Conservation (phyloP, 2,888 invertebrate genomes). For the Phasia obesa region DNA sequence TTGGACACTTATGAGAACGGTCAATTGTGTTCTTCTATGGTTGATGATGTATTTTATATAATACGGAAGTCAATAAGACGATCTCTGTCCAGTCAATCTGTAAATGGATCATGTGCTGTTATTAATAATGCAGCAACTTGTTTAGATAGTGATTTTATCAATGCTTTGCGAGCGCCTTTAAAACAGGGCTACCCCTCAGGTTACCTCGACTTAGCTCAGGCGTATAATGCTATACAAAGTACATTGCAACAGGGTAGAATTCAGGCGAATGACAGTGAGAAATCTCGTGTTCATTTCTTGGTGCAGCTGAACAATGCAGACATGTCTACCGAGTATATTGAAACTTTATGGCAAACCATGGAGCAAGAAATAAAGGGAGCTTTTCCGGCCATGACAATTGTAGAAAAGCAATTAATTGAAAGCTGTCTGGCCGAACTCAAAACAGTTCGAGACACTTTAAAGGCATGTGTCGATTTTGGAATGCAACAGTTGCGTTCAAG, state of each 20-base stretch:
- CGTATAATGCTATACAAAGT: constrained; percentile 91
- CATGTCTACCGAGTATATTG: constrained; percentile 94
- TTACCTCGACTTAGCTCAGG: constrained; percentile 90
- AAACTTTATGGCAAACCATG: constrained; percentile 91
- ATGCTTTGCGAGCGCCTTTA: constrained; percentile 88
- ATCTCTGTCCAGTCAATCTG: constrained; percentile 93
- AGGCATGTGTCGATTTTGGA: constrained; percentile 89
- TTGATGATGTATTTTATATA: constrained; percentile 99
- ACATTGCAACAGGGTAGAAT: constrained; percentile 91
- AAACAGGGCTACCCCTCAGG: constrained; percentile 90
- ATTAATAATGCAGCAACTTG: constrained; percentile 95
- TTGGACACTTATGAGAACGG: constrained; percentile 90
- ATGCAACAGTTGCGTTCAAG: constrained; percentile 90
- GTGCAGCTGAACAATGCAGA: constrained; percentile 94
- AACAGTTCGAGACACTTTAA: constrained; percentile 82
- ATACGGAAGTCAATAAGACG: constrained; percentile 97
- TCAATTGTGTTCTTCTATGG: constrained; percentile 93
- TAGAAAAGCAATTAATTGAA: constrained; percentile 88
- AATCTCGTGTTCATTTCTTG: constrained; percentile 89
- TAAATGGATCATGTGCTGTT: constrained; percentile 98
- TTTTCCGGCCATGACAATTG: constrained; percentile 85
- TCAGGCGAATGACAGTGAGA: constrained; percentile 90
- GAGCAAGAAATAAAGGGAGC: constrained; percentile 87
- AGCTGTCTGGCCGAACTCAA: constrained; percentile 86
- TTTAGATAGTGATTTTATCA: constrained; percentile 92